Evolutionary conservation across 1,140 invertebrate species (phyloP).

Genomic region (Calephelis nemesis): DNA sequence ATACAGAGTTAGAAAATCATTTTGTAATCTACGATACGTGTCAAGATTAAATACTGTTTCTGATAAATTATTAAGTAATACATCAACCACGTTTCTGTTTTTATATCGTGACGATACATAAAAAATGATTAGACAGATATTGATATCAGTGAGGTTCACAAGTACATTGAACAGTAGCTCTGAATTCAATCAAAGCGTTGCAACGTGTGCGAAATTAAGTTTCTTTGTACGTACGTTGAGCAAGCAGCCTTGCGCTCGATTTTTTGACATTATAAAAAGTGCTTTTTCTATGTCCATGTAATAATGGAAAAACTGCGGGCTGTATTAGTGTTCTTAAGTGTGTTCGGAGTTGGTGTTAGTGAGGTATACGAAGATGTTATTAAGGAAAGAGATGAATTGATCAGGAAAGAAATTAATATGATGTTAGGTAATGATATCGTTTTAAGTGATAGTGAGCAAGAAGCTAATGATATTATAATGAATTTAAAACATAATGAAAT

Average conservation of each 20-base stretch:
- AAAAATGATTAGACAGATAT: neutral
- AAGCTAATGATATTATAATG: slow-evolving; percentile 76
- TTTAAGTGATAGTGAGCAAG: slow-evolving; percentile 80
- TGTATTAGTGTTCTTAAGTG: slow-evolving; percentile 32
- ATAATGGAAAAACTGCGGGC: slow-evolving; percentile 45
- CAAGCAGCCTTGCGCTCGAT: slow-evolving; percentile 33
- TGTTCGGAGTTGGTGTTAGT: slow-evolving; percentile 28
- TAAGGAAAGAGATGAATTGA: slow-evolving; percentile 50
- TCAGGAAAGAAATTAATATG: slow-evolving; percentile 52
- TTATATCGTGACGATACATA: neutral
- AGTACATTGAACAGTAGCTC: neutral
- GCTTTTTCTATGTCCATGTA: slow-evolving; percentile 22
- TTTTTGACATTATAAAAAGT: slow-evolving; percentile 34
- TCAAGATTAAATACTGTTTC: slow-evolving; percentile 1
- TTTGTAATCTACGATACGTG: neutral
- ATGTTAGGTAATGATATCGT: slow-evolving; percentile 29
- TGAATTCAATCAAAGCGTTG: neutral
- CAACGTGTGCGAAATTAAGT: neutral
- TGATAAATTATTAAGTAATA: slow-evolving; percentile 2
- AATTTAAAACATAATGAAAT: too few relatives aligned
- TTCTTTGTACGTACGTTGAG: slow-evolving; percentile 22
- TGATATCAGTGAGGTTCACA: neutral
- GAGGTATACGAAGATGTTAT: slow-evolving; percentile 36
- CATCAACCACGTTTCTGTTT: neutral
- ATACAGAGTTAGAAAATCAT: neutral